Conservation (phyloP, 2,888 invertebrate species). For the Acrobasis repandana region DNA sequence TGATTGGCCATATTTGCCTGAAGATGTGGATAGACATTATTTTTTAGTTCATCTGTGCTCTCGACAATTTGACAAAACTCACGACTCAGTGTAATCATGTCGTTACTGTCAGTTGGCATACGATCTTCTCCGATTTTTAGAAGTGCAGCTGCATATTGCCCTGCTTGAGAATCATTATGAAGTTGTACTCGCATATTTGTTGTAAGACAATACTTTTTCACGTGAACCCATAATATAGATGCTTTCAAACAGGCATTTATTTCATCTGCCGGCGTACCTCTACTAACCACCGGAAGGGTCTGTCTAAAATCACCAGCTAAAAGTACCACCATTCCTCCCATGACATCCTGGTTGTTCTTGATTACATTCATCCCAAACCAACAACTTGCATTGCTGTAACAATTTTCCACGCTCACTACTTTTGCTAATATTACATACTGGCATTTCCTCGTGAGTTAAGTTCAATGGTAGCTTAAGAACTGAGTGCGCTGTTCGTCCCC, state of each 20-base stretch:
- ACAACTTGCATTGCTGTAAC: slow-evolving; percentile 22
- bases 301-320: too few relatives aligned
- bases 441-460: slow-evolving; percentile 32
- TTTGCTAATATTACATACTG: slow-evolving; percentile 34
- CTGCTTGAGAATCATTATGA: slow-evolving; percentile 30
- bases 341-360: too few relatives aligned
- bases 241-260: too few relatives aligned
- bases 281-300: too few relatives aligned
- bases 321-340: too few relatives aligned
- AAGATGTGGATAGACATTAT: slow-evolving; percentile 32
- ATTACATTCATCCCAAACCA: too few relatives aligned
- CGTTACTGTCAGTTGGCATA: slow-evolving; percentile 31
- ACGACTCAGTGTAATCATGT: slow-evolving; percentile 31
- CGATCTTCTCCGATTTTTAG: slow-evolving; percentile 37
- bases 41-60: slow-evolving; percentile 31
- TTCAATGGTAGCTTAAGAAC: too few relatives aligned
- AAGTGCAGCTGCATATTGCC: slow-evolving; percentile 33
- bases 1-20: slow-evolving; percentile 30
- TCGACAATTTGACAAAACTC: slow-evolving; percentile 33
- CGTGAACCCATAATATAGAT: slow-evolving; percentile 17
- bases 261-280: too few relatives aligned
- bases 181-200: slow-evolving; percentile 36
- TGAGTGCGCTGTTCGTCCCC: too few relatives aligned
- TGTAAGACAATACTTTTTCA: slow-evolving; percentile 16
- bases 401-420: slow-evolving; percentile 29